Evolutionary conservation across 2,113 vertebrate species (phyloP).

Genomic region (Heliornis fulica): DNA sequence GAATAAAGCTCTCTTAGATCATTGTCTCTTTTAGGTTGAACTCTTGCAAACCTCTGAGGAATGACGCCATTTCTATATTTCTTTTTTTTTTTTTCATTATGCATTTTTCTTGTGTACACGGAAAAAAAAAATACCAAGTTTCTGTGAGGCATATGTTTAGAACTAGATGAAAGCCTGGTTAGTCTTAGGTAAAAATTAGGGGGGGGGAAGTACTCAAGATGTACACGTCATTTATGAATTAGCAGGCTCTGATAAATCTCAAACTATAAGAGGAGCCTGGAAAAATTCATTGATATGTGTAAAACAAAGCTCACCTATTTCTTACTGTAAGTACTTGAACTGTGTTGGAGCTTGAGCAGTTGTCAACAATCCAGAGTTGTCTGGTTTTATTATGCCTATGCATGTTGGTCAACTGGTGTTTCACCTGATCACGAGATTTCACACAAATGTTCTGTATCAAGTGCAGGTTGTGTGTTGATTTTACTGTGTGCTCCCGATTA

Average conservation of each 20-base stretch:
- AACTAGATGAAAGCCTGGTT: background rate
- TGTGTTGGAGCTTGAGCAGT: background rate
- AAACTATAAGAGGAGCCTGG: background rate
- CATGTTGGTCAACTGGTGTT: background rate
- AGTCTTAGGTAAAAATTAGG: background rate
- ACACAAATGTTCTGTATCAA: background rate
- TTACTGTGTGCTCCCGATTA: background rate
- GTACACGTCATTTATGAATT: background rate
- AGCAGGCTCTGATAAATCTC: background rate
- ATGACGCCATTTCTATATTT: background rate
- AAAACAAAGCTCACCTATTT: background rate
- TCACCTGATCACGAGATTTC: background rate
- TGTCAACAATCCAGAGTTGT: background rate
- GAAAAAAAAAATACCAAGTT: background rate
- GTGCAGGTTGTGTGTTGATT: background rate
- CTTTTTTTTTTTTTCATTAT: background rate
- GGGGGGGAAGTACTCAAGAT: background rate
- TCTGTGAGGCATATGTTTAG: background rate
- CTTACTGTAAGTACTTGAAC: background rate
- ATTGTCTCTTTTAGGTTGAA: background rate
- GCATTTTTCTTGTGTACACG: background rate
- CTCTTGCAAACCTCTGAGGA: background rate
- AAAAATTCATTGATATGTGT: background rate
- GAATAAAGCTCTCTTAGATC: background rate
- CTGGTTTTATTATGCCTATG: background rate